phyloP scores from a whole-genome alignment of 1,140 invertebrate species.

The Andrena cerasifolii region DNA sequence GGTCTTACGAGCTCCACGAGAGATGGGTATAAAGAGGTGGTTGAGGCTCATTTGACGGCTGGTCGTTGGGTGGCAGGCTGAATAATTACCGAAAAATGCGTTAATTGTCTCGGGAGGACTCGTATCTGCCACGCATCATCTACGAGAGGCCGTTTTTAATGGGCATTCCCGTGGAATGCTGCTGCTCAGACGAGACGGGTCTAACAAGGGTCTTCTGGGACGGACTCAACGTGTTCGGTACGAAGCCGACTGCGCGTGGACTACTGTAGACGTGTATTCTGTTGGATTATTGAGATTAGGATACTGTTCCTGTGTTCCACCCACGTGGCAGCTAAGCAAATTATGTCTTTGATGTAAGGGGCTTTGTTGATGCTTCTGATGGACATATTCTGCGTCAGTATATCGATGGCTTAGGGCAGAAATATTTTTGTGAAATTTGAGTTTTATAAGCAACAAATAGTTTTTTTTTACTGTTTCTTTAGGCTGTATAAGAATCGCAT shows the following conservation, averaged over 20 bases:
- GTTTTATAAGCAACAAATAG: too few relatives aligned
- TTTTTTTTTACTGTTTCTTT: too few relatives aligned
- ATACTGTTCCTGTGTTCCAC: too few relatives aligned
- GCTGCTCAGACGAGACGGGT: constrained; percentile 30
- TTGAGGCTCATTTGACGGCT: constrained; percentile 22
- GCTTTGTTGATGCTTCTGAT: too few relatives aligned
- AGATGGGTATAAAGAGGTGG: constrained; percentile 22
- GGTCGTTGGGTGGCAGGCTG: constrained; percentile 16
- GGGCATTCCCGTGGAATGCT: constrained; percentile 32
- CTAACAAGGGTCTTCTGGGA: constrained; percentile 17
- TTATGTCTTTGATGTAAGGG: too few relatives aligned
- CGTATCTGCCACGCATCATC: constrained; percentile 46
- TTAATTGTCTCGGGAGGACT: constrained; percentile 55
- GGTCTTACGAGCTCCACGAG: constrained; percentile 25
- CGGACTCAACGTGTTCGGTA: background rate
- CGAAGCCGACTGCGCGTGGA: background rate
- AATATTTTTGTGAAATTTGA: too few relatives aligned
- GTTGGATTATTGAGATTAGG: too few relatives aligned
- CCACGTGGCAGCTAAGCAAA: too few relatives aligned
- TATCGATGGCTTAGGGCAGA: too few relatives aligned
- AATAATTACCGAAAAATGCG: constrained; percentile 67
- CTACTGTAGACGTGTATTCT: background rate
- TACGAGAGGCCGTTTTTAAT: constrained; percentile 39
- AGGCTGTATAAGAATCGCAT: too few relatives aligned
- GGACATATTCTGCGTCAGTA: too few relatives aligned